Percentiles rank a stretch among this genome's conserved stretches.
Evolutionary conservation across 2,113 vertebrate species (phyloP).

Genomic region (Prietella phreatophila): DNA sequence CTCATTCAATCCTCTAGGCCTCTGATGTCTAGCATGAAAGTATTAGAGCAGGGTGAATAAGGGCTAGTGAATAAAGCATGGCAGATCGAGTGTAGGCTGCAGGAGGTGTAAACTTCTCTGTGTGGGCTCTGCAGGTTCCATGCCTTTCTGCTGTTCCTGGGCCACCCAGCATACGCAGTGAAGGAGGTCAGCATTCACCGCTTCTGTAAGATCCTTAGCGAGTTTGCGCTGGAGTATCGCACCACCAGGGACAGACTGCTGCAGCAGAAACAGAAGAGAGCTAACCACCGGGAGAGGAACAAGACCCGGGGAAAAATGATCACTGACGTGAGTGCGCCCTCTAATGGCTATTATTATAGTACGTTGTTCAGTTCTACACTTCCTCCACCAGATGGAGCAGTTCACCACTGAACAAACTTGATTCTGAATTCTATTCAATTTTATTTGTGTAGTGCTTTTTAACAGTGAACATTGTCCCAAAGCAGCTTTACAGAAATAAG

Average conservation of each 20-base stretch:
- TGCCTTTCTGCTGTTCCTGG: constrained; percentile 93
- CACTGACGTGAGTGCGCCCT: constrained; percentile 87
- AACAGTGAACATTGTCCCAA: too few species aligned
- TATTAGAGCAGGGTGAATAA: not conserved
- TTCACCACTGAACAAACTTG: not conserved
- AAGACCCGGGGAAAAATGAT: constrained; percentile 99
- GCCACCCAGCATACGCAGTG: constrained; percentile 85
- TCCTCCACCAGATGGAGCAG: constrained; percentile 19
- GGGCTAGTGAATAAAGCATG: not conserved
- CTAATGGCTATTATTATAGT: not conserved
- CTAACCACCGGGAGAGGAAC: constrained; percentile 97
- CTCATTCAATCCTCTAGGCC: not conserved
- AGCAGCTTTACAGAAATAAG: too few species aligned
- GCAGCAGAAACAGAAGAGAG: constrained; percentile 95
- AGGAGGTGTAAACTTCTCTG: not conserved
- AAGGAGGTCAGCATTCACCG: constrained; percentile 93
- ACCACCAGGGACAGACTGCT: constrained; percentile 93
- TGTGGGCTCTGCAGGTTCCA: constrained; percentile 81
- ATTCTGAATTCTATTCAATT: not conserved
- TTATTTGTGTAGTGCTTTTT: too few species aligned
- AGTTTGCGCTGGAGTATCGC: constrained; percentile 96
- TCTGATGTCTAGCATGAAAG: not conserved
- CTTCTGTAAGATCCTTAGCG: constrained; percentile 94
- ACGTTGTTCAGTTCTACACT: not conserved
- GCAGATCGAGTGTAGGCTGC: not conserved